These are phyloP conservation scores for Dendrolimus pini DNA, from an alignment of 2,888 invertebrate species.

Conservation along the genomic window DNA sequence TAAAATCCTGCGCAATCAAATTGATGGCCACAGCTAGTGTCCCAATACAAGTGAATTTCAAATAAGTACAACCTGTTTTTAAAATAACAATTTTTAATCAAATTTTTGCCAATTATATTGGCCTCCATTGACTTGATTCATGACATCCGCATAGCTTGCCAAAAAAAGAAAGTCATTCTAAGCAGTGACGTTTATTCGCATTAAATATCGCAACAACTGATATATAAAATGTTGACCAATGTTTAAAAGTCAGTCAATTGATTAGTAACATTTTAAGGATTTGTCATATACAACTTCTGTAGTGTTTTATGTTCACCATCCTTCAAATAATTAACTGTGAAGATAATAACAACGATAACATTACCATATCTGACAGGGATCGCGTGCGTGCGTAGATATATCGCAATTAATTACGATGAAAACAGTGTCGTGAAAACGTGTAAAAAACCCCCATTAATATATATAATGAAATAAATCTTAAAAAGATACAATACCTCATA, in stretches of 20 bases:
- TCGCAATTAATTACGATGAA: not conserved
- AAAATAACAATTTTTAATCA: too few species aligned
- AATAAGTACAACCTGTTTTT: too few species aligned
- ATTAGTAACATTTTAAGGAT: too few species aligned
- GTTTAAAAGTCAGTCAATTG: too few species aligned
- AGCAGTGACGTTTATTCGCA: not conserved
- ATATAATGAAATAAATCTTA: not conserved
- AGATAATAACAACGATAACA: not conserved
- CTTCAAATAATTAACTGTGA: not conserved
- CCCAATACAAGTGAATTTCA: too few species aligned
- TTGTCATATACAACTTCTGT: too few species aligned
- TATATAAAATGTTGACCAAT: too few species aligned
- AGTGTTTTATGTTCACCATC: too few species aligned
- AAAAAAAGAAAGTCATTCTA: not conserved
- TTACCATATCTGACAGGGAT: slow-evolving; percentile 1
- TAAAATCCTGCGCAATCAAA: too few species aligned
- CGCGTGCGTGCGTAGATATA: slow-evolving; percentile 6
- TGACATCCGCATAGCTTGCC: not conserved
- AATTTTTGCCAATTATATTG: too few species aligned
- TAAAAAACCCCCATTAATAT: not conserved
- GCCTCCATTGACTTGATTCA: too few species aligned
- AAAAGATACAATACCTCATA: not conserved
- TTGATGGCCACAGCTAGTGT: too few species aligned
- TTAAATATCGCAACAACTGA: not conserved
- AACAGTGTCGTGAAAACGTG: not conserved